Conservation (phyloP, 2,113 vertebrate genomes). For the Aleadryas rufinucha region DNA sequence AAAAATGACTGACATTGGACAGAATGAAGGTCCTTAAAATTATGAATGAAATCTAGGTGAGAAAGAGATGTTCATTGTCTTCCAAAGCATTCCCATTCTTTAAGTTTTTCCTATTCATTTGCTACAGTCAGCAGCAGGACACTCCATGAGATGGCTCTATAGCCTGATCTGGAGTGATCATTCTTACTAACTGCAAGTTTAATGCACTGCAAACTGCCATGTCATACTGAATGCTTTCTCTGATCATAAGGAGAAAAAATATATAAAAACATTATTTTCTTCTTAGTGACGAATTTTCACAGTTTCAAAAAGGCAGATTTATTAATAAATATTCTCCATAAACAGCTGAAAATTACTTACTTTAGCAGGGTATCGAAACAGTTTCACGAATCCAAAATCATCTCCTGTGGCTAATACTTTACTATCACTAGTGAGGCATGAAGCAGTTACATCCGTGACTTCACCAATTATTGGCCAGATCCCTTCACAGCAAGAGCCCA, state of each 20-base stretch:
- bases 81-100: background rate
- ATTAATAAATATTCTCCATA: background rate
- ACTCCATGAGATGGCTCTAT: background rate
- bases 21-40: background rate
- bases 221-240: background rate
- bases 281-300: background rate
- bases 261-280: background rate
- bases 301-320: background rate
- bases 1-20: background rate
- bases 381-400: slow-evolving; percentile 96
- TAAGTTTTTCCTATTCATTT: background rate
- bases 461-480: slow-evolving; percentile 95
- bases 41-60: background rate
- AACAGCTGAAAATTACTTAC: slow-evolving; percentile 72
- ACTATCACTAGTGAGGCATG: slow-evolving; percentile 87
- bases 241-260: background rate
- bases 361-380: slow-evolving; percentile 94
- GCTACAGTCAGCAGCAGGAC: background rate
- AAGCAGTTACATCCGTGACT: slow-evolving; percentile 89
- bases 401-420: slow-evolving; percentile 93
- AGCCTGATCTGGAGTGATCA: background rate
- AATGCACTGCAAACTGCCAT: background rate
- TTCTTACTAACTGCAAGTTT: background rate
- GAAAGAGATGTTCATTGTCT: background rate
- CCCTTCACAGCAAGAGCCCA: slow-evolving; percentile 91